Evolutionary conservation across 2,113 vertebrate species (phyloP), one percentile per base, ranked within the genome.

Genomic region (Meriones unguiculatus): DNA sequence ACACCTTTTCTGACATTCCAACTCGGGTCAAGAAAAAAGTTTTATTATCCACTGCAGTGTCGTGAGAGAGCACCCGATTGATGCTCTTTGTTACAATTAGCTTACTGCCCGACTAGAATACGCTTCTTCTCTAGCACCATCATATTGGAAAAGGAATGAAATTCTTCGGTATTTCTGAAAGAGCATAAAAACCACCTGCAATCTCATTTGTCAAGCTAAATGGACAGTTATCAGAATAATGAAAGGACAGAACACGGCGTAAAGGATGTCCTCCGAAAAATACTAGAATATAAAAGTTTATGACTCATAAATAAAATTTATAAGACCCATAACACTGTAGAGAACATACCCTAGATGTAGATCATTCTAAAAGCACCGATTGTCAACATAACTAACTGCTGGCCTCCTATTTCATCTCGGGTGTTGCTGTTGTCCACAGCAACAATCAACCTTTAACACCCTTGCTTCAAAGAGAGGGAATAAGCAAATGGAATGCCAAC

Each of bases 241-340:
- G n/a, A 38, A 97, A 87, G 89, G 77, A 50, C 93, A 90, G 86
- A 32, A 93, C 73, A 69, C 8, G 12, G 93, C 70, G 94, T 96
- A 91, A 97, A 96, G 80, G 85, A 96, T 93, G 87, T 77, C 89
- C 84, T 96, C 95, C 93, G 24, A 72, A 93, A 98, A 94, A 94
- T 93, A 95, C 1, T 95, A 41, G 67, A 46, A 82, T 95, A 95
- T 97, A 97, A 97, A 98, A 88, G 5, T 52, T 88, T 97, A 75
- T 54, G 80, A 91, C 25, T 80, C 89, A 95, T 95, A 95, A 94
- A 94, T 90, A 93, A 94, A 94, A 69, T 95, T 54, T 93, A 91
- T 46, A 89, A 84, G 93, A 46, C 76, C 35, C 11, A 14, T 72
- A 91, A 91, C 57, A 91, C 76, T 89, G 52, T 5, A 32, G 46